Percentiles rank a stretch among this genome's conserved stretches.
Conservation (phyloP, 2,113 vertebrate species). For the Orthonyx spaldingii region DNA sequence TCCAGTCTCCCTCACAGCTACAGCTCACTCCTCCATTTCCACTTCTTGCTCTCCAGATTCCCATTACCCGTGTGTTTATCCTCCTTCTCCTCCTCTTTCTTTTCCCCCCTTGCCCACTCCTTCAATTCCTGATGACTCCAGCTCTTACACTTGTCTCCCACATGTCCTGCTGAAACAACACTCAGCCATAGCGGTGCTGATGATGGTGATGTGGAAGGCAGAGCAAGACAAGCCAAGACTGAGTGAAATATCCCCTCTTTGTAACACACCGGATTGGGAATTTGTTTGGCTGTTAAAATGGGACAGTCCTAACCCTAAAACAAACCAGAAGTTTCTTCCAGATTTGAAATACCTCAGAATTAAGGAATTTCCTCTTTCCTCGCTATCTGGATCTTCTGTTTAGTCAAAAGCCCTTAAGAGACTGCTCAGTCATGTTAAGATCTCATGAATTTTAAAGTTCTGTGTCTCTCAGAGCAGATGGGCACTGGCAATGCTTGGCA, state of each 20-base stretch:
- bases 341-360: background rate
- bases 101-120: background rate
- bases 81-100: background rate
- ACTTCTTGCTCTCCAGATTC: background rate
- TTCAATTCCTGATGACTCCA: background rate
- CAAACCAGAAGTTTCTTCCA: background rate
- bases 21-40: background rate
- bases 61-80: rapidly evolving
- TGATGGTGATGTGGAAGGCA: background rate
- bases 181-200: background rate
- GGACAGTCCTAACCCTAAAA: background rate
- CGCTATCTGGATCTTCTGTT: background rate
- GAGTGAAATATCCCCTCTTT: constrained; percentile 10
- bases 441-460: background rate
- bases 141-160: background rate
- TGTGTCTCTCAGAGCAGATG: background rate
- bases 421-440: background rate
- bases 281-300: background rate
- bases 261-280: background rate
- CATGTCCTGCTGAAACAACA: background rate
- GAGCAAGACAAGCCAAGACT: background rate
- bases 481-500: background rate
- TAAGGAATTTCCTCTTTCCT: background rate
- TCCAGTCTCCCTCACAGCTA: background rate
- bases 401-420: background rate